Evolutionary conservation across 2,888 invertebrate genomes (phyloP).

Genomic region (Campoplex nolae): DNA sequence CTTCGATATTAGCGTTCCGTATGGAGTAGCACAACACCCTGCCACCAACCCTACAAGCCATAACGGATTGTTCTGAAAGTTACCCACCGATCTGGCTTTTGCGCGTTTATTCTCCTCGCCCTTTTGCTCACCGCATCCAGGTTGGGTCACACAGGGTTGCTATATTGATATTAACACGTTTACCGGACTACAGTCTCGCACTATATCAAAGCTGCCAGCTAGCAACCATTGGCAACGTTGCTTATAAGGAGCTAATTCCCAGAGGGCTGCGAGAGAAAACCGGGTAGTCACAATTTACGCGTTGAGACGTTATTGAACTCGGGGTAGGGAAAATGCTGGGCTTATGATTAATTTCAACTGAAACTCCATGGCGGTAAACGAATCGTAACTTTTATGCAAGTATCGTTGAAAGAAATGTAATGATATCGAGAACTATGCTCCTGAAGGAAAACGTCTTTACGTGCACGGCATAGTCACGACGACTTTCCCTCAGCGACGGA

Average conservation of each 20-base stretch:
- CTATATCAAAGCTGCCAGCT: conserved; percentile 63
- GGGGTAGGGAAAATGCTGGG: neutral
- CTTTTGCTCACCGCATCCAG: conserved; percentile 52
- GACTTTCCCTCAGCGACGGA: conserved; percentile 16
- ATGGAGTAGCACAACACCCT: conserved; percentile 73
- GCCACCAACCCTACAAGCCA: conserved; percentile 43
- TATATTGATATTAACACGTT: conserved; percentile 76
- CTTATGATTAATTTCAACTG: conserved; percentile 39
- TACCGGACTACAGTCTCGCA: conserved; percentile 50
- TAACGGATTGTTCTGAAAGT: conserved; percentile 42
- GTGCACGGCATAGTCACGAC: conserved; percentile 22
- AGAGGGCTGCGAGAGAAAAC: conserved; percentile 37
- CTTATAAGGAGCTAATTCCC: conserved; percentile 63
- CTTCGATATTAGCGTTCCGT: conserved; percentile 72
- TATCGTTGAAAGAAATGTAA: conserved; percentile 20
- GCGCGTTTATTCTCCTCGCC: conserved; percentile 50
- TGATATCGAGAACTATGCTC: conserved; percentile 20
- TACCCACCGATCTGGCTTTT: conserved; percentile 29
- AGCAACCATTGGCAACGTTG: conserved; percentile 60
- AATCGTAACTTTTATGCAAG: conserved; percentile 45
- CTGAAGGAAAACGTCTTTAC: conserved; percentile 27
- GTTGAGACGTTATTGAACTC: conserved; percentile 50
- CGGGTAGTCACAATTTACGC: conserved; percentile 46
- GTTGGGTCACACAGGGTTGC: conserved; percentile 72
- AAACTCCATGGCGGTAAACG: conserved; percentile 16